Conservation (phyloP, 2,888 invertebrate genomes). For the Macrophya annulata region DNA sequence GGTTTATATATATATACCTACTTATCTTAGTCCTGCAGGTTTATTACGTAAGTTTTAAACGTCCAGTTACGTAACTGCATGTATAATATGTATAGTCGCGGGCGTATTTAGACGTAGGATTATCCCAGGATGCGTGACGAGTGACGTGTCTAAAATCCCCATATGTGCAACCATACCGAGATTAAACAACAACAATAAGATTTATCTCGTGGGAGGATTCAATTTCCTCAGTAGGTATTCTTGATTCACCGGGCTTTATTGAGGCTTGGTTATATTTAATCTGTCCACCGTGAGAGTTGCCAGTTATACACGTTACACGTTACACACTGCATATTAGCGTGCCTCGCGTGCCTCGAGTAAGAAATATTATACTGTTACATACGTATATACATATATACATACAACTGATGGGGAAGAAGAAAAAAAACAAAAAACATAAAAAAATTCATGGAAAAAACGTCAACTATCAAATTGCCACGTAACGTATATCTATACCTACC, state of each 20-base stretch:
- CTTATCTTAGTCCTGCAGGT: constrained; percentile 22
- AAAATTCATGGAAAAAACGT: constrained; percentile 13
- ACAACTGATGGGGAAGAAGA: no score
- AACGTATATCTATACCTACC: not conserved
- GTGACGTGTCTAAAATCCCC: constrained; percentile 40
- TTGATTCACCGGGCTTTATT: not conserved
- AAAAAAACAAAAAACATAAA: no score
- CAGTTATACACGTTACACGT: constrained; percentile 16
- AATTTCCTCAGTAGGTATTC: constrained; percentile 9
- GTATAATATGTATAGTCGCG: constrained; percentile 37
- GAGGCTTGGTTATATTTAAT: not conserved
- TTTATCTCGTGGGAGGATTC: constrained; percentile 53
- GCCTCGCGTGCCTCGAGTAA: constrained; percentile 6
- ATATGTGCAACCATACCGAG: not conserved
- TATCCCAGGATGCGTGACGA: constrained; percentile 55
- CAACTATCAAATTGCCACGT: constrained; percentile 37
- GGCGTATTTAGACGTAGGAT: constrained; percentile 48
- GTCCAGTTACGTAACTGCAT: constrained; percentile 51
- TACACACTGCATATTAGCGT: constrained; percentile 5
- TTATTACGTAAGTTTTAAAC: constrained; percentile 42
- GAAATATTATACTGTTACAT: constrained; percentile 42
- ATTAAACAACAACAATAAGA: constrained; percentile 47
- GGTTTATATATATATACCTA: constrained; percentile 11
- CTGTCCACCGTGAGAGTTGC: not conserved
- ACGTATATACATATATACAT: not conserved